Base-by-base conservation (phyloP, 2,888 invertebrate species). In the Campopleginae sp. region DNA sequence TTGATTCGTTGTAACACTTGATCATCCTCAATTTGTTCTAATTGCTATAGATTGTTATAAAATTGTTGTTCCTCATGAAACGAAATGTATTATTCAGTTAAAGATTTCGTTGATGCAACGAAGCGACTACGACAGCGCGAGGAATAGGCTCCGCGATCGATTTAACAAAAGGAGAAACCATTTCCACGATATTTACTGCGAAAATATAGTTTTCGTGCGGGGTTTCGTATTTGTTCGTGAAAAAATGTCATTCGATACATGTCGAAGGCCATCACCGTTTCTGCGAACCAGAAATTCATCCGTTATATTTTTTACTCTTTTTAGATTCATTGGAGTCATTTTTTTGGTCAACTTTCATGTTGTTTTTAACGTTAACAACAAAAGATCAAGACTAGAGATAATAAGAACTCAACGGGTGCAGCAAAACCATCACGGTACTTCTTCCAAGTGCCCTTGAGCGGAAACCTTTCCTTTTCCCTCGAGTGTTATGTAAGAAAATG, bases 41-140 rank as follows among this genome's bases (percentile, higher is more conserved):
- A 54, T 23, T 14, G 5, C n/a, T 12, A 27, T 4, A 38, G 10
- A 38, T 58, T 27, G 4, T 58, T 27, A 14, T 31, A 42, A 31
- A 38, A 42, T 51, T 42, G 5, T 44, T 27, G 44, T 61, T 8
- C 10, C 27, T 3, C 33, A 58, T 12, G n/a, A 19, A 63, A 44
- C n/a, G 10, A 44, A 74, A 7, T 12, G 17, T 2, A 33, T 51
- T 54, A 19, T 10, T 33, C 14, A 58, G 51, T 33, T 6, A 33
- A 66, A 51, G 70, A 83, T 68, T 80, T 79, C 33, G 68, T 83
- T 75, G 79, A 70, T 23, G 75, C 65, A 51, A 75, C 61, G 19
- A n/a, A 23, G 12, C 42, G 10, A 19, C 63, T 17, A 19, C 23
- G 23, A 12, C 23, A 12, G 12, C 54, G 23, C 19, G n/a, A n/a